Evolutionary conservation across 1,140 invertebrate genomes (phyloP).

Genomic region (Ridgeia piscesae): DNA sequence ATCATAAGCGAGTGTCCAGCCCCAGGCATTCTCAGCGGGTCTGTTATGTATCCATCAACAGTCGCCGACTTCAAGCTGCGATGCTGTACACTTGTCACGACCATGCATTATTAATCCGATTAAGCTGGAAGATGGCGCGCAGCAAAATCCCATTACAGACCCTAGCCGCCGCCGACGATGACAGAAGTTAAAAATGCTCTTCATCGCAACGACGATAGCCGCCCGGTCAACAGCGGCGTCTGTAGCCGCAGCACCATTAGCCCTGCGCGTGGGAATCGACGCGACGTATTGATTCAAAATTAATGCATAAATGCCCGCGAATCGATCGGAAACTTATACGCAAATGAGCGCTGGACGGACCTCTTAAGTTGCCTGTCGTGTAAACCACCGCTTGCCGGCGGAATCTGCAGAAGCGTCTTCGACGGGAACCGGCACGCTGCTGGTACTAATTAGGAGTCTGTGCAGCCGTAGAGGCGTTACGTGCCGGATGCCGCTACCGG

Average conservation of each 20-base stretch:
- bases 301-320: slow-evolving; percentile 4
- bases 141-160: not conserved
- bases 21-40: no score
- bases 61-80: not conserved
- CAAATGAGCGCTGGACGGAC: not conserved
- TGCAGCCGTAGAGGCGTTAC: not conserved
- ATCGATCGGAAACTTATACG: not conserved
- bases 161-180: not conserved
- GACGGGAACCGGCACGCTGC: not conserved
- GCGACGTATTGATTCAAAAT: not conserved
- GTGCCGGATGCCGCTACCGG: not conserved
- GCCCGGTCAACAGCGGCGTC: not conserved
- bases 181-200: not conserved
- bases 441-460: not conserved
- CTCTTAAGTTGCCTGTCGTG: not conserved
- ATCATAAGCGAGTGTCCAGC: not conserved
- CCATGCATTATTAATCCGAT: not conserved
- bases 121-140: not conserved
- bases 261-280: not conserved
- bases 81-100: not conserved
- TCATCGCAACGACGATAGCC: not conserved
- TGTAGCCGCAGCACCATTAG: not conserved
- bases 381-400: not conserved
- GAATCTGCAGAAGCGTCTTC: not conserved
- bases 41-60: not conserved